Evolutionary conservation across 2,888 invertebrate species (phyloP).

Genomic region (Sesamia inferens): DNA sequence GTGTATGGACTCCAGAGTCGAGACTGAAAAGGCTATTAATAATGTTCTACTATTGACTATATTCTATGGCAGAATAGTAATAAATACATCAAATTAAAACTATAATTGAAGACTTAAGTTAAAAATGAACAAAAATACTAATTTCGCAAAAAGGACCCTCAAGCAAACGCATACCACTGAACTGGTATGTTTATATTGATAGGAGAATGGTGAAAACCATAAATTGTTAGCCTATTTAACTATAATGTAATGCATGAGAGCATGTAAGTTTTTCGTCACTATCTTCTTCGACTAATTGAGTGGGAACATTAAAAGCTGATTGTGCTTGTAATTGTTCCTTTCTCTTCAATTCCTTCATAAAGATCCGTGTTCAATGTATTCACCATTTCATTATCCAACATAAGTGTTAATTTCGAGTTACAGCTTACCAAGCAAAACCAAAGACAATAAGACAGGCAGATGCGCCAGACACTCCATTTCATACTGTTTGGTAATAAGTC

Average conservation of each 20-base stretch:
- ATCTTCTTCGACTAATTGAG: not conserved
- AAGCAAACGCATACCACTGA: no score
- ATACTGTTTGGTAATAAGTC: constrained; percentile 60
- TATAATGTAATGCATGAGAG: no score
- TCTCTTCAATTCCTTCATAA: not conserved
- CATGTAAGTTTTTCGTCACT: not conserved
- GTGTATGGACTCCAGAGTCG: not conserved
- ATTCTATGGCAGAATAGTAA: not conserved
- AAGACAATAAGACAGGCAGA: constrained; percentile 53
- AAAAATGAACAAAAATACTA: no score
- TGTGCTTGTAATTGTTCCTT: not conserved
- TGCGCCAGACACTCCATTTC: constrained; percentile 54
- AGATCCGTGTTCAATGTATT: not conserved
- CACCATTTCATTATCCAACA: constrained; percentile 28
- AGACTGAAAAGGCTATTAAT: not conserved
- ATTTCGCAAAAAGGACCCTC: no score
- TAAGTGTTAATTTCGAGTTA: constrained; percentile 41
- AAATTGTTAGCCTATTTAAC: not conserved
- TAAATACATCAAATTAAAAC: no score
- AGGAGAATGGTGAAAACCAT: no score
- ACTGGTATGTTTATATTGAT: no score
- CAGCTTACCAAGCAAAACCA: constrained; percentile 31
- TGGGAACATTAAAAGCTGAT: not conserved
- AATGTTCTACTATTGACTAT: not conserved
- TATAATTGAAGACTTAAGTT: no score